phyloP scores from a whole-genome alignment of 2,113 vertebrate genomes.

The Gallinago jamesoni region DNA sequence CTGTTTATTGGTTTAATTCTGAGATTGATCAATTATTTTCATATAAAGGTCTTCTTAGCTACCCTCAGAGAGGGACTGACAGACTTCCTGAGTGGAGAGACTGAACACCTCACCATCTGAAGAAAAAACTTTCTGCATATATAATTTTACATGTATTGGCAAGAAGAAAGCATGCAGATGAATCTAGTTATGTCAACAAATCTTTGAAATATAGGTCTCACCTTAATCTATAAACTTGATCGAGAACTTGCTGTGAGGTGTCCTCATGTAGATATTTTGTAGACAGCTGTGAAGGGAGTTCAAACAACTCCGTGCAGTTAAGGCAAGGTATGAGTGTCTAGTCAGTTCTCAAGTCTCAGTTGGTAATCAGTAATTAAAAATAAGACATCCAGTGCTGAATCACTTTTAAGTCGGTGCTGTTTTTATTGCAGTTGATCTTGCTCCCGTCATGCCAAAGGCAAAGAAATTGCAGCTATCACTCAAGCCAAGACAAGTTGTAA shows the following conservation, averaged over 20 bases:
- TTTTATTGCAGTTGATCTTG: background rate
- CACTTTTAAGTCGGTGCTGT: background rate
- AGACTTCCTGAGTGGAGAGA: background rate
- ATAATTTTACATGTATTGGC: background rate
- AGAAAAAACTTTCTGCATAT: background rate
- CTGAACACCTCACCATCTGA: background rate
- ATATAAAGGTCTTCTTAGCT: background rate
- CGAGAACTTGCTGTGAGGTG: background rate
- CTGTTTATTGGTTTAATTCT: background rate
- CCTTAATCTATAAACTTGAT: background rate
- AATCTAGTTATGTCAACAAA: background rate
- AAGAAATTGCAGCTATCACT: slow-evolving; percentile 40
- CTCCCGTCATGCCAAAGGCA: slow-evolving; percentile 27
- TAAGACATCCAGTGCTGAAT: background rate
- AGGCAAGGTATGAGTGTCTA: background rate
- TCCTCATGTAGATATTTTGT: background rate
- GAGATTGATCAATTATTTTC: background rate
- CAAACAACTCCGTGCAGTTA: background rate
- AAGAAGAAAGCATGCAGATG: background rate
- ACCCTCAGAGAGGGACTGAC: background rate
- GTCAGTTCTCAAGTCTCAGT: background rate
- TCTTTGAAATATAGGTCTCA: background rate
- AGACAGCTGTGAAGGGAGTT: background rate
- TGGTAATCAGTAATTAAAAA: slow-evolving; percentile 2
- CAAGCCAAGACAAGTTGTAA: slow-evolving; percentile 34